These are phyloP conservation scores for Antechinus stuartii DNA, from an alignment of 2,113 vertebrate species.

Conservation along the genomic window DNA sequence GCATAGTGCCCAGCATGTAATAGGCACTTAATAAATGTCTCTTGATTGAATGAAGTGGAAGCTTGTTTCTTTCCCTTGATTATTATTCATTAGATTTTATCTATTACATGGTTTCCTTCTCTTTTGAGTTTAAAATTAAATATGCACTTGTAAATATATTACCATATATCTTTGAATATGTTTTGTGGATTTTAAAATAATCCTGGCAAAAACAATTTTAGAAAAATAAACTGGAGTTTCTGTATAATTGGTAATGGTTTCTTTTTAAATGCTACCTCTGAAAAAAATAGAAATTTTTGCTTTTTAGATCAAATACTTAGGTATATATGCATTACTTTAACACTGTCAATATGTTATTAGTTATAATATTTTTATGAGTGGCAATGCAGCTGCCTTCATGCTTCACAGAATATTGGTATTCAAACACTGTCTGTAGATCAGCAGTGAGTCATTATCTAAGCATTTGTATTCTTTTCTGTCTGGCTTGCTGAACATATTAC, in stretches of 20 bases:
- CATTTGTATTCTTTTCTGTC: neutral
- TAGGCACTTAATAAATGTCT: neutral
- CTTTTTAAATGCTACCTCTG: neutral
- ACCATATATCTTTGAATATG: neutral
- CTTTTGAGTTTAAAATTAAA: conserved; percentile 26
- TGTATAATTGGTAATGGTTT: neutral
- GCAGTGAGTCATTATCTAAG: neutral
- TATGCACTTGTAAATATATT: neutral
- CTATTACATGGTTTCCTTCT: neutral
- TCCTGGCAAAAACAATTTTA: neutral
- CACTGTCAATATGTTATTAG: neutral
- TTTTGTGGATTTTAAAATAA: conserved; percentile 29
- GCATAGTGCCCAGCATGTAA: neutral
- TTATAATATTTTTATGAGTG: neutral
- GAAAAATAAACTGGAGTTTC: neutral
- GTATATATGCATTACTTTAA: neutral
- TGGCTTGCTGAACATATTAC: conserved; percentile 15
- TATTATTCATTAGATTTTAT: neutral
- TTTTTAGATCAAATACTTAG: neutral
- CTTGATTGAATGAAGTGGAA: neutral
- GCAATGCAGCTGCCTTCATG: neutral
- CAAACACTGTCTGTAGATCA: neutral
- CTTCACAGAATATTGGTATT: neutral
- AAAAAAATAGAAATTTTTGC: conserved; percentile 26
- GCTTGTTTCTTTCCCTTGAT: neutral